These are phyloP conservation scores for Nymphalis c-album DNA, from an alignment of 2,888 invertebrate genomes.

Conservation along the genomic window DNA sequence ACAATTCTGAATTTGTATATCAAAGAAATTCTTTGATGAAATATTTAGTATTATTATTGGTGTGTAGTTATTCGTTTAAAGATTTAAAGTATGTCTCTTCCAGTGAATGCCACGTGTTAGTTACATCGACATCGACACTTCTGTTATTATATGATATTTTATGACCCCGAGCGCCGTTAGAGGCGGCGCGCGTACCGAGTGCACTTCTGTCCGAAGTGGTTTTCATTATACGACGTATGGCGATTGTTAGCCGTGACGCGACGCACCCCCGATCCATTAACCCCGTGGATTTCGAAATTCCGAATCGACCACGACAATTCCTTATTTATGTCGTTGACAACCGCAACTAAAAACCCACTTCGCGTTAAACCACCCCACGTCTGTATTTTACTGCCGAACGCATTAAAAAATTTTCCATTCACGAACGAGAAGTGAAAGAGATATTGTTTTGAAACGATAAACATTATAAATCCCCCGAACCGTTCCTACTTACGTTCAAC, in stretches of 20 bases:
- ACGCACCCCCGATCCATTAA: conserved; percentile 66
- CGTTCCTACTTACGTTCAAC: conserved; percentile 69
- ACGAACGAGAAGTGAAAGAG: background rate
- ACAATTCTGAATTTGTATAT: too few species aligned
- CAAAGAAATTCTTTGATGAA: too few species aligned
- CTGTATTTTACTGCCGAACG: conserved; percentile 65
- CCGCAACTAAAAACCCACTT: conserved; percentile 63
- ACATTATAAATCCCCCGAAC: conserved; percentile 59
- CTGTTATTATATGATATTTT: conserved; percentile 50
- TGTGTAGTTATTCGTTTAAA: too few species aligned
- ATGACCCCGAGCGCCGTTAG: conserved; percentile 54
- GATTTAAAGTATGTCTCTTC: conserved; percentile 4
- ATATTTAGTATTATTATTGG: too few species aligned
- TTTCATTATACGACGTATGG: conserved; percentile 77
- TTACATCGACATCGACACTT: conserved; percentile 26
- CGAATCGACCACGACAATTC: conserved; percentile 72
- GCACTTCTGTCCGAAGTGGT: conserved; percentile 69
- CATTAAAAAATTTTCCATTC: conserved; percentile 25
- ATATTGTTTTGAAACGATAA: conserved; percentile 16
- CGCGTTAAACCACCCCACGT: conserved; percentile 54
- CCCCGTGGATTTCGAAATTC: conserved; percentile 69
- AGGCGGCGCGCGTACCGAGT: conserved; percentile 65
- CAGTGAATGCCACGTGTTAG: conserved; percentile 1
- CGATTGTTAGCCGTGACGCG: conserved; percentile 69
- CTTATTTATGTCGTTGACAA: conserved; percentile 76